Conservation (phyloP, 2,888 invertebrate species). For the Ptilodon capucinus region DNA sequence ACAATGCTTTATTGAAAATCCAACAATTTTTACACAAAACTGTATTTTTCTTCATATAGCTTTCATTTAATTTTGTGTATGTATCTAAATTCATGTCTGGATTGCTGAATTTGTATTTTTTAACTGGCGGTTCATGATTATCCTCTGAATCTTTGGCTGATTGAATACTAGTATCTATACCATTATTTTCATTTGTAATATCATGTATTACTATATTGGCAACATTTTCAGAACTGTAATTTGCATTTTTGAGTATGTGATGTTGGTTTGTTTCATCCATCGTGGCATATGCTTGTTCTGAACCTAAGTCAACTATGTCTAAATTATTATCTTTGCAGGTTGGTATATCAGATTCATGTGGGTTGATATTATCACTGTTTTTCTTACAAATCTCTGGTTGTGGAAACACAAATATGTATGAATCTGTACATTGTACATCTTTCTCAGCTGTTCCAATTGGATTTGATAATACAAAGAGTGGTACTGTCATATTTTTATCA, state of each 20-base stretch:
- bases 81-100: slow-evolving; percentile 1
- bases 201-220: background rate
- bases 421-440: slow-evolving; percentile 20
- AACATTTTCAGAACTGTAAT: background rate
- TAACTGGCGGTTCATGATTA: background rate
- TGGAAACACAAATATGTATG: slow-evolving; percentile 33
- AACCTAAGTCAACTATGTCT: background rate
- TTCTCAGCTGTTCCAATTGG: slow-evolving; percentile 32
- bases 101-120: background rate
- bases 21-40: slow-evolving; percentile 32
- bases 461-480: slow-evolving; percentile 24
- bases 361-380: background rate
- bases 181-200: background rate
- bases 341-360: background rate
- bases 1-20: slow-evolving; percentile 36
- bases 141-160: background rate
- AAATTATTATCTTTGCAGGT: background rate
- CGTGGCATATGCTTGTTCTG: no score
- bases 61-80: slow-evolving; percentile 2
- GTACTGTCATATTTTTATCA: background rate
- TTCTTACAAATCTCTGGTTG: slow-evolving; percentile 16
- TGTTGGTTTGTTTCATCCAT: background rate
- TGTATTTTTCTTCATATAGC: background rate
- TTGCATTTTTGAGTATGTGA: background rate
- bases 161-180: background rate